Base-by-base conservation (phyloP, 2,888 invertebrate species). In the Agriopis aurantiaria region DNA sequence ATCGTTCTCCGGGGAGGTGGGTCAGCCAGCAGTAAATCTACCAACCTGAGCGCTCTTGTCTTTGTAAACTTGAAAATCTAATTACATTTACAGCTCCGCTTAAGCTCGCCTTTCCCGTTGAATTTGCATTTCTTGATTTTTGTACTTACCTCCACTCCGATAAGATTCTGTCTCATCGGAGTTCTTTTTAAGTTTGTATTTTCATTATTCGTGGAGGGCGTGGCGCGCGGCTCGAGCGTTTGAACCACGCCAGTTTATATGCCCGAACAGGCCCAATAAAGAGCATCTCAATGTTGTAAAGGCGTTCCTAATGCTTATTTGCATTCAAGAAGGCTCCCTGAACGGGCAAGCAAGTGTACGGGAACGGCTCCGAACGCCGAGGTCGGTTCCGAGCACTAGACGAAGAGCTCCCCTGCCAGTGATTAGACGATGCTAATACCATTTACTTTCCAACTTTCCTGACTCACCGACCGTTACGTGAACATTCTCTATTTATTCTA, bases 41-140 rank as follows among this genome's bases (percentile, higher is more conserved):
- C 89, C 88, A 89, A 93, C 92, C 92, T 92, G 92, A 92, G 91
- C 88, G 88, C 88, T 88, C 91, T 89, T 91, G 92, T 93, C 92
- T 93, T 93, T 91, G 92, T 91, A 92, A 92, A 92, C 91, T 93
- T 88, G 90, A 90, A 93, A 93, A 93, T 93, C 92, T 94, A 93
- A 93, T 93, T 94, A 93, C 93, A 92, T 93, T 93, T 92, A 92
- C 92, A 91, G 88, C 88, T 88, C 87, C 86, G 90, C 88, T 90
- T 88, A 90, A 91, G 88, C 91, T 89, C 88, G 85, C 86, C 85
- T 88, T 88, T 89, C 86, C 87, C 82, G 84, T 86, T 85, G 85
- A 86, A 91, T 92, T 92, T 91, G 91, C 91, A 91, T 92, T 91
- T 90, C 85, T 83, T 89, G 90, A 90, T 91, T 91, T 89, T 89